Base-by-base conservation (phyloP, 2,888 invertebrate species). In the Phortica magna region DNA sequence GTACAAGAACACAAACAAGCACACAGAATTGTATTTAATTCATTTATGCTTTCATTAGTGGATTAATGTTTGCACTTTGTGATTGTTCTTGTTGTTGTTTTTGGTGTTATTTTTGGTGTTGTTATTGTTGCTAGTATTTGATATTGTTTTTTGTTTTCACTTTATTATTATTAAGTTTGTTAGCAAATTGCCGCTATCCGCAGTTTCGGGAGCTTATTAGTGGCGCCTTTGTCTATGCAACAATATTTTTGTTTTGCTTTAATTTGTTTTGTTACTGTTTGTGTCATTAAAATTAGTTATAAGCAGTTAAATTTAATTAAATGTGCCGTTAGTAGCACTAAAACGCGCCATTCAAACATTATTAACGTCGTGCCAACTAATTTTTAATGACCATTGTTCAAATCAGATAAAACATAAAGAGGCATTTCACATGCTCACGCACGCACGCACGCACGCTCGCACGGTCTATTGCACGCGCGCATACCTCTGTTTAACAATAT, bases 21-120 rank as follows among this genome's bases (percentile, higher is more conserved):
- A 61, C 61, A 22, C 31, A 17, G 7, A 68, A n/a, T 68, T 77
- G 76, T 74, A 65, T 73, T 73, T 74, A 83, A 77, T 75, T 77
- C 79, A 78, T 83, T 77, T 68, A 81, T 73, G 78, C 73, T 76
- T 75, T 77, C 78, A 72, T 81, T 79, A 80, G 78, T 77, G 59
- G 78, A 77, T 79, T 80, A 77, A 80, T 80, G 77, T 77, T 67
- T 64, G 65, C 61, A 75, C 73, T 59, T 70, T 64, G 43, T 22
- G 31, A 53, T 53, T 43, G 43, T 19, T 12, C n/a, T 67, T 68
- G 10, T 68, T 68, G 14, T 12, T 41, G 41, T 31, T 41, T 1
- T n/a, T 41, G 12, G 14, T 55, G 2, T 12, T 48, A 7, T 19
- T 68, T 7, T 9, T 68, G n/a, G 7, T 61, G 19, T 42, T 43